Conservation (phyloP, 2,113 vertebrate genomes). For the Petroica traversi region DNA sequence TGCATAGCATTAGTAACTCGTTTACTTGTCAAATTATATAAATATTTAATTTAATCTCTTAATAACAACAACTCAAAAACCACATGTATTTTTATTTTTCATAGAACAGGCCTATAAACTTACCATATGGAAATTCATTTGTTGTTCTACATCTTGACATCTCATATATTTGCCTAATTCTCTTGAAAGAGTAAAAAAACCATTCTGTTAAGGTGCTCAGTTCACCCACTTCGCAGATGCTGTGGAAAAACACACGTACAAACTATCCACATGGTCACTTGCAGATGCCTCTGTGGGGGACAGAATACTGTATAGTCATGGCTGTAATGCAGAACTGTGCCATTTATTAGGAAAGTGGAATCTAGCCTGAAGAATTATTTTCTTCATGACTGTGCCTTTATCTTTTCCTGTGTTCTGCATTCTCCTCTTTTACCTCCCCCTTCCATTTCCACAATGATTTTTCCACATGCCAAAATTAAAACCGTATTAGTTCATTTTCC, state of each 20-base stretch:
- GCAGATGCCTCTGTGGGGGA: rapidly evolving
- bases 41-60: neutral
- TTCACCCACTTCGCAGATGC: neutral
- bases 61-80: neutral
- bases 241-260: neutral
- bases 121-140: neutral
- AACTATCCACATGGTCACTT: neutral
- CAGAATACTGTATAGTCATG: neutral
- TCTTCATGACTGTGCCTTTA: neutral
- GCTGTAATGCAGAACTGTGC: neutral
- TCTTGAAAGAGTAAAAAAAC: neutral
- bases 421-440: neutral
- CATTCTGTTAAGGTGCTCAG: neutral
- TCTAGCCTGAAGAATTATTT: neutral
- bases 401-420: neutral
- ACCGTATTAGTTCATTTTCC: neutral
- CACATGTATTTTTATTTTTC: neutral
- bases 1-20: neutral
- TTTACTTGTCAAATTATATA: neutral
- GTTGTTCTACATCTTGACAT: neutral
- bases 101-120: neutral
- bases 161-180: neutral
- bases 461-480: neutral
- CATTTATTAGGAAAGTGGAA: neutral
- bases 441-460: neutral